Conservation (phyloP, 2,888 invertebrate genomes). For the Drosophila mayaguana region DNA sequence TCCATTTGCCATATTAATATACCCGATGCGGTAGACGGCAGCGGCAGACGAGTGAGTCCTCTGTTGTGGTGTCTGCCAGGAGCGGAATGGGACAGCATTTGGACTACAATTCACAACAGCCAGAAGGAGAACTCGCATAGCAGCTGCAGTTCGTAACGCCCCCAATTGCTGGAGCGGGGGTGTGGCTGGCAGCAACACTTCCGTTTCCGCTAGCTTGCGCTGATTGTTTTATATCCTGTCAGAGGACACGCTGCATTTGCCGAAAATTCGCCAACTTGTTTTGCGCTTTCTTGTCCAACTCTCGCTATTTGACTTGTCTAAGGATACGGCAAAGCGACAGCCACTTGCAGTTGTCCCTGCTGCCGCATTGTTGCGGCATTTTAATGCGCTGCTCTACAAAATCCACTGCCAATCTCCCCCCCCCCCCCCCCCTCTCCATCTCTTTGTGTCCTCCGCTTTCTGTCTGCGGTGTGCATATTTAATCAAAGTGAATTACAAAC, state of each 20-base stretch:
- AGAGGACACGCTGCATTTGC: constrained; percentile 74
- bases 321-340: constrained; percentile 24
- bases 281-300: constrained; percentile 71
- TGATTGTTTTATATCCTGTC: constrained; percentile 84
- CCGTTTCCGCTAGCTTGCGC: constrained; percentile 83
- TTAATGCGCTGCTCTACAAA: constrained; percentile 48
- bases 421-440: neutral
- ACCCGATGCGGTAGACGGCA: constrained; percentile 37
- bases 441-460: neutral
- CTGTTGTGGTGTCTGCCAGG: constrained; percentile 20
- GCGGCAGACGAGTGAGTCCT: constrained; percentile 9
- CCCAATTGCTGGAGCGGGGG: constrained; percentile 52
- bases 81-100: constrained; percentile 60
- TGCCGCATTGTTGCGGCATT: constrained; percentile 67
- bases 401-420: neutral
- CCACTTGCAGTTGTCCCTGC: constrained; percentile 29
- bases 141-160: constrained; percentile 47
- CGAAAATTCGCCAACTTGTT: constrained; percentile 78
- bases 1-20: constrained; percentile 79
- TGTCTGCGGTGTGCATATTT: constrained; percentile 59
- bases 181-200: constrained; percentile 65
- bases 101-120: constrained; percentile 71
- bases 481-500: constrained; percentile 80
- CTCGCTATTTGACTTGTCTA: constrained; percentile 67
- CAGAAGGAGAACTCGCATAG: constrained; percentile 39